Evolutionary conservation across 2,888 invertebrate genomes (phyloP).

Genomic region (Cetonia aurata): DNA sequence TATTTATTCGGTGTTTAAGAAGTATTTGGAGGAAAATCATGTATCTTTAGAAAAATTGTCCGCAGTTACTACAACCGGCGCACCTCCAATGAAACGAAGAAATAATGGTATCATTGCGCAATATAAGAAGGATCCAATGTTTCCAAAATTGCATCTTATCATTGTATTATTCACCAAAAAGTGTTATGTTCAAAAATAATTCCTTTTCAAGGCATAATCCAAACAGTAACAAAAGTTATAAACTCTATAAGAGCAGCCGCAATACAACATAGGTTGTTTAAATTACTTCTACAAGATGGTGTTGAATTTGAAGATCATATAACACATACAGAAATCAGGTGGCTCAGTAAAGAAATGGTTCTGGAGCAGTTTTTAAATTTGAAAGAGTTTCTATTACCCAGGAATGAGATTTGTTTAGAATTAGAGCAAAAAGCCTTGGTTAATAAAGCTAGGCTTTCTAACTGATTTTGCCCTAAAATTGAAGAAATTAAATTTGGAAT

Average conservation of each 20-base stretch:
- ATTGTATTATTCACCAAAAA: slow-evolving; percentile 49
- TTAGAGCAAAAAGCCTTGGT: slow-evolving; percentile 46
- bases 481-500: slow-evolving; percentile 49
- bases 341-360: too few relatives aligned
- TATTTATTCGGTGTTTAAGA: slow-evolving; percentile 49
- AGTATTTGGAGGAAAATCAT: slow-evolving; percentile 40
- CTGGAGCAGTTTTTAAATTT: too few relatives aligned
- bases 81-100: slow-evolving; percentile 49
- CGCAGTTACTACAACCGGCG: slow-evolving; percentile 50
- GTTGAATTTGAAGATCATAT: too few relatives aligned
- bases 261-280: slow-evolving; percentile 45
- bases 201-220: slow-evolving; percentile 30
- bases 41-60: slow-evolving; percentile 49
- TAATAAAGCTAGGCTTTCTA: slow-evolving; percentile 48
- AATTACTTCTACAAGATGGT: slow-evolving; percentile 40
- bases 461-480: slow-evolving; percentile 49
- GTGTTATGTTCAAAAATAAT: slow-evolving; percentile 44
- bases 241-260: slow-evolving; percentile 48
- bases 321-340: too few relatives aligned
- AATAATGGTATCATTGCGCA: slow-evolving; percentile 49
- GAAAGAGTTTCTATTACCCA: slow-evolving; percentile 43
- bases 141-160: slow-evolving; percentile 47
- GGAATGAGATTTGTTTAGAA: slow-evolving; percentile 28
- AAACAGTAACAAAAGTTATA: slow-evolving; percentile 38
- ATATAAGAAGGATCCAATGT: slow-evolving; percentile 46